Percentiles rank a stretch among this genome's conserved stretches.
These are phyloP conservation scores for Amblyjoppa proteus DNA, from an alignment of 2,888 invertebrate species.

Conservation along the genomic window DNA sequence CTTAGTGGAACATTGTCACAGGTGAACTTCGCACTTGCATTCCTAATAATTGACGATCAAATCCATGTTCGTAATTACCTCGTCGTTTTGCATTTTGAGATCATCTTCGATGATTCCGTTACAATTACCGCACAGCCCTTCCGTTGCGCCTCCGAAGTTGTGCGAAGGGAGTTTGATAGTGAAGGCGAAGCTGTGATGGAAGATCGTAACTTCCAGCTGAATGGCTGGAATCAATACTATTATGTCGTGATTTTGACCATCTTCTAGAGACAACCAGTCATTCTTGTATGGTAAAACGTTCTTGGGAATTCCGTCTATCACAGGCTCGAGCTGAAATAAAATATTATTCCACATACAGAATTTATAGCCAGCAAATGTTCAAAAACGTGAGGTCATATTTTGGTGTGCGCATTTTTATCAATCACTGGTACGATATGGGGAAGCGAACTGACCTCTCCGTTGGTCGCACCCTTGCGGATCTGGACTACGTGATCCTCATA, in stretches of 20 bases:
- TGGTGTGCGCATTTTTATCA: neutral
- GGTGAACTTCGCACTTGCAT: neutral
- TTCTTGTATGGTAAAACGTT: constrained; percentile 86
- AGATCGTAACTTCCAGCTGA: constrained; percentile 89
- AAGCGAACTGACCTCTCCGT: constrained; percentile 64
- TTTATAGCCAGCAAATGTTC: neutral
- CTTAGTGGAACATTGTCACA: neutral
- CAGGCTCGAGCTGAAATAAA: constrained; percentile 85
- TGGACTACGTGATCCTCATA: constrained; percentile 89
- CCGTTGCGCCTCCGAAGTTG: constrained; percentile 89
- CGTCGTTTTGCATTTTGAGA: constrained; percentile 86
- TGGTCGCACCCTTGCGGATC: constrained; percentile 65
- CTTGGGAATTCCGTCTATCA: constrained; percentile 85
- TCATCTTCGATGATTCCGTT: constrained; percentile 87
- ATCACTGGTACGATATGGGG: neutral
- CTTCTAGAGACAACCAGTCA: constrained; percentile 88
- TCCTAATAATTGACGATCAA: neutral
- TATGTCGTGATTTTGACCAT: constrained; percentile 88
- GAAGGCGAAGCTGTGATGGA: constrained; percentile 82
- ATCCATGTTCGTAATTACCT: constrained; percentile 70
- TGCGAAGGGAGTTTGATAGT: constrained; percentile 90
- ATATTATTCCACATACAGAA: constrained; percentile 23
- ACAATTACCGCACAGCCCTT: constrained; percentile 93
- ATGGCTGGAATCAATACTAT: constrained; percentile 88
- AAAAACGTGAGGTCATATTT: neutral